Base-by-base conservation (phyloP, 2,888 invertebrate genomes). In the Cantharis lateralis region DNA sequence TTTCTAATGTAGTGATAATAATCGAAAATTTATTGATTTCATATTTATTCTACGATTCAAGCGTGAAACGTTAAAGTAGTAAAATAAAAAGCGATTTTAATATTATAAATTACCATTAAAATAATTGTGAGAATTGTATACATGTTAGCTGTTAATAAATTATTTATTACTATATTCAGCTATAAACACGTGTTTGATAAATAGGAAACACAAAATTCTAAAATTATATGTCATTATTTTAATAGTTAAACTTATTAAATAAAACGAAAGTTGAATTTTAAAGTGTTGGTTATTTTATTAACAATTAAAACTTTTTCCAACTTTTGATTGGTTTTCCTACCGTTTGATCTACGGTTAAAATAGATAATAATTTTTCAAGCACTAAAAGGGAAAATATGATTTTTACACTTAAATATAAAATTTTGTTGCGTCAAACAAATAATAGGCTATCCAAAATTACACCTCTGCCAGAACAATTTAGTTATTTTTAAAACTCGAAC, bases 41-140 rank as follows among this genome's bases (percentile, higher is more conserved):
- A 48, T 48, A 48, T 48, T 48, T 48, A 48, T 48, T n/a, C n/a
- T 48, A 9, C 48, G 48, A n/a, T 48, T 48, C 48, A n/a, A 48
- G 48, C 48, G 48, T 48, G 48, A n/a, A 48, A 48, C n/a, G 5
- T 48, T 48, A 48, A 28, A 48, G 48, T n/a, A 48, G n/a, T 48
- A 48, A 48, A 48, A 48, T 48, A 48, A 48, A 48, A 48, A n/a
- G 48, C 48, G n/a, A 48, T 48, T 48, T 48, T 48, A 48, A 48
- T 48, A 48, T 48, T 48, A 48, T 48, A 48, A 48, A 48, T 48
- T 48, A 48, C 48, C 64, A 24, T 66, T 66, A 66, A 24, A 66
- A 24, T 66, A 66, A 66, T 66, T 66, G 64, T 66, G 64, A 66
- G 64, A 66, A 66, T 66, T 66, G 64, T 20, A 66, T 66, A 66